Evolutionary conservation across 2,888 invertebrate genomes (phyloP).

Genomic region (Conomelus anceps): DNA sequence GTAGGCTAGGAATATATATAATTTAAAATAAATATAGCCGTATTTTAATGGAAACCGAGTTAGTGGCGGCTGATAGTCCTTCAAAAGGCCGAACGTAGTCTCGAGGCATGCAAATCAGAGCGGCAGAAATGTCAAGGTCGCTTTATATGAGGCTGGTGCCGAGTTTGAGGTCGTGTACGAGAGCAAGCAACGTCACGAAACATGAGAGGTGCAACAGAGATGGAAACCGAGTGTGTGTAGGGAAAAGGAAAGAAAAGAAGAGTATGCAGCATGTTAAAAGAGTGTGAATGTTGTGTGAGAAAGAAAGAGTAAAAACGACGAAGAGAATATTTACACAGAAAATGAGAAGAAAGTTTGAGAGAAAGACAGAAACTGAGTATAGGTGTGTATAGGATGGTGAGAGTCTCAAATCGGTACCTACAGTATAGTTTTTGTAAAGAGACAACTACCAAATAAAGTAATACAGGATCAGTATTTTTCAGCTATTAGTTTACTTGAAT

Average conservation of each 20-base stretch:
- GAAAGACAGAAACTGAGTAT: neutral
- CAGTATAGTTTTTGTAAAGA: too few relatives aligned
- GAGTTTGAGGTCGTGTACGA: neutral
- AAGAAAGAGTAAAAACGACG: neutral
- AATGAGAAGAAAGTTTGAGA: neutral
- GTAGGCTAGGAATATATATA: neutral
- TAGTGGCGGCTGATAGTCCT: neutral
- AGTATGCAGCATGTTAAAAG: neutral
- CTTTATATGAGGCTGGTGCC: neutral
- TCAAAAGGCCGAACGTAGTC: neutral
- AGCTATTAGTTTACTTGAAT: too few relatives aligned
- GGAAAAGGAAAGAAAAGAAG: neutral
- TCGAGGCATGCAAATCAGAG: constrained; percentile 11
- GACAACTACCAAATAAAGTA: too few relatives aligned
- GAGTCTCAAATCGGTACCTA: too few relatives aligned
- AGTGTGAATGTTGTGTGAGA: neutral
- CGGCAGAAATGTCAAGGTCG: constrained; percentile 11
- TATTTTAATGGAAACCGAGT: neutral
- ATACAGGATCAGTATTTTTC: too few relatives aligned
- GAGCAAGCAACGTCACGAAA: neutral
- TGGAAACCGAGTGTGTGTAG: neutral
- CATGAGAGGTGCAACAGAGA: neutral
- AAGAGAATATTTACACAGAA: neutral
- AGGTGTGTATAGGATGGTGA: neutral
- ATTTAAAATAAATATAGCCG: neutral